Evolutionary conservation across 2,797 vertebrate species (phyloP).

Genomic region (Myotis vivesi): DNA sequence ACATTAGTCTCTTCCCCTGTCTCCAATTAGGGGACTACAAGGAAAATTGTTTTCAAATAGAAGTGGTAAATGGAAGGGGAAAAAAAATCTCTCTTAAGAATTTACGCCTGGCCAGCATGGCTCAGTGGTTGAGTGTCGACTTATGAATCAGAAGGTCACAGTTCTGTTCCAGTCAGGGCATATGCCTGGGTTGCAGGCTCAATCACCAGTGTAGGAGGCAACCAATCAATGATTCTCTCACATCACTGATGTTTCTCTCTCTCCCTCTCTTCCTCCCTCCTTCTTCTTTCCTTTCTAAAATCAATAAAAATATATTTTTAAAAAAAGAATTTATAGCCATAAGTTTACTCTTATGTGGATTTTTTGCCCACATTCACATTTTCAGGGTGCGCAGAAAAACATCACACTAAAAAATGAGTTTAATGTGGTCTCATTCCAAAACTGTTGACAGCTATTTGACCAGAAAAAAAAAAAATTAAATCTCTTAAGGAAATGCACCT

Average conservation of each 20-base stretch:
- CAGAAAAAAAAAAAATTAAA: not conserved
- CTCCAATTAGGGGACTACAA: not conserved
- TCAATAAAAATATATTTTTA: not conserved
- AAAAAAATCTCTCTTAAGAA: not conserved
- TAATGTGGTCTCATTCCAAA: not conserved
- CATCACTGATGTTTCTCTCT: too few relatives aligned
- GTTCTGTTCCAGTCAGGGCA: too few relatives aligned
- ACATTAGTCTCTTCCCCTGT: not conserved
- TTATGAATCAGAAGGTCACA: too few relatives aligned
- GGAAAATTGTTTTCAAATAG: not conserved
- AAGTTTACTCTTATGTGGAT: not conserved
- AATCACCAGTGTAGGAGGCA: too few relatives aligned
- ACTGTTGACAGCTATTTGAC: not conserved
- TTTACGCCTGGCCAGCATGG: not conserved
- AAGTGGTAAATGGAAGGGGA: not conserved
- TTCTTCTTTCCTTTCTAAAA: too few relatives aligned
- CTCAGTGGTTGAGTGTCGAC: too few relatives aligned
- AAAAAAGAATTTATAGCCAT: slow-evolving; percentile 19
- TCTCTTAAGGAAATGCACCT: not conserved
- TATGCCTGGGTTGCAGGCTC: too few relatives aligned
- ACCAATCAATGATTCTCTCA: too few relatives aligned
- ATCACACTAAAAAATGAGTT: not conserved
- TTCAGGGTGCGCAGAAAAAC: not conserved
- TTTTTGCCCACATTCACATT: not conserved
- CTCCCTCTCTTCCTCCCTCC: too few relatives aligned